Evolutionary conservation across 2,113 vertebrate species (phyloP).

Genomic region (Tapirus terrestris): DNA sequence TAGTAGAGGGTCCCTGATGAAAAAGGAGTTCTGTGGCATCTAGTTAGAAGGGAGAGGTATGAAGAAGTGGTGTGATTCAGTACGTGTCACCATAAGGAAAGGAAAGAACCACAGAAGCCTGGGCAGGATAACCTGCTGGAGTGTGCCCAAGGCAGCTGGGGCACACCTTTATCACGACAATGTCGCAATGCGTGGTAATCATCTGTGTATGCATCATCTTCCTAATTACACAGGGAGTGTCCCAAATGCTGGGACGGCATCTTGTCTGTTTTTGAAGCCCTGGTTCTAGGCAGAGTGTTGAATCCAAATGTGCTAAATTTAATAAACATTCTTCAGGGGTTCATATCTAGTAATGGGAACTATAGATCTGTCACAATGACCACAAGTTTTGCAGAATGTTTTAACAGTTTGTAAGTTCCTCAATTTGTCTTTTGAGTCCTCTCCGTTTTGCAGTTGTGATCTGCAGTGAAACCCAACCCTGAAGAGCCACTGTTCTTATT

Average conservation of each 20-base stretch:
- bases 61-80: not conserved
- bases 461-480: not conserved
- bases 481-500: not conserved
- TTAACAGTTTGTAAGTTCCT: not conserved
- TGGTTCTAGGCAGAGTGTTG: not conserved
- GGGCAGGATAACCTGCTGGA: not conserved
- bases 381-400: not conserved
- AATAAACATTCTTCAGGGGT: not conserved
- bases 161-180: fast-evolving
- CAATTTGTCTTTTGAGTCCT: no score
- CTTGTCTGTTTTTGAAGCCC: not conserved
- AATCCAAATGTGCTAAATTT: not conserved
- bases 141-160: fast-evolving
- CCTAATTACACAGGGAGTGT: not conserved
- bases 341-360: not conserved
- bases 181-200: no score
- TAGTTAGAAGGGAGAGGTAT: not conserved
- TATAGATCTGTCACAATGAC: not conserved
- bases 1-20: not conserved
- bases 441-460: not conserved
- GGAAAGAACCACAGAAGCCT: not conserved
- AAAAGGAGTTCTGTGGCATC: not conserved
- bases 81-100: not conserved
- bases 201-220: not conserved
- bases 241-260: no score